Conservation (phyloP, 2,888 invertebrate genomes). For the Drosophila prolongata region DNA sequence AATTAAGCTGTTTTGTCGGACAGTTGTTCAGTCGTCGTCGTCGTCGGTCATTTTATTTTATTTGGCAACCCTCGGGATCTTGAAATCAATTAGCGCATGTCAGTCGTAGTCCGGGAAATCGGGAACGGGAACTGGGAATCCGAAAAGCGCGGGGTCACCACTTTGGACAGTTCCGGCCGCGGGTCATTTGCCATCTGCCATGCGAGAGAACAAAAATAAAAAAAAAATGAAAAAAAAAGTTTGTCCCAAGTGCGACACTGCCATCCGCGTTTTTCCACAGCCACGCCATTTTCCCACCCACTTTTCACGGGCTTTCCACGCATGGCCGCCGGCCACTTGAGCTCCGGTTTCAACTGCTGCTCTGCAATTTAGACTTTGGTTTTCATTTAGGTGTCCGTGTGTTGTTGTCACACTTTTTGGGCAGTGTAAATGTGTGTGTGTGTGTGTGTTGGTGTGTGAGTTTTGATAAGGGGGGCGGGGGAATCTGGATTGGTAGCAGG, state of each 20-base stretch:
- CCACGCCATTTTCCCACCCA: slow-evolving; percentile 2
- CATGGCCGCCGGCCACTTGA: slow-evolving; percentile 33
- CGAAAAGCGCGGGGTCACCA: slow-evolving; percentile 47
- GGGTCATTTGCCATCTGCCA: slow-evolving; percentile 29
- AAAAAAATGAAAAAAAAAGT: slow-evolving; percentile 1
- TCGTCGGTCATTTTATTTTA: not conserved
- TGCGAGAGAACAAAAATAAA: slow-evolving; percentile 1
- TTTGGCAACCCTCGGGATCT: slow-evolving; percentile 43
- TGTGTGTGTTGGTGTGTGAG: too few relatives aligned
- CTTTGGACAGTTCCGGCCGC: slow-evolving; percentile 14
- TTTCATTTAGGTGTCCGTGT: slow-evolving; percentile 27
- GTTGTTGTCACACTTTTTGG: slow-evolving; percentile 15
- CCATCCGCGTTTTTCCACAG: slow-evolving; percentile 13
- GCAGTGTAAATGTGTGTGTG: not conserved
- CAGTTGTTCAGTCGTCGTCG: slow-evolving; percentile 25
- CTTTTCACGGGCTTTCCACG: slow-evolving; percentile 15
- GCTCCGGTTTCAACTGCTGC: slow-evolving; percentile 19
- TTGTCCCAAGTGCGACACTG: slow-evolving; percentile 34
- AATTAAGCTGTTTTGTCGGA: slow-evolving; percentile 60
- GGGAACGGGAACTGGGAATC: not conserved
- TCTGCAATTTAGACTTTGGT: slow-evolving; percentile 30
- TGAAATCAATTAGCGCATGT: slow-evolving; percentile 71
- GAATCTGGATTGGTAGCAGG: not conserved
- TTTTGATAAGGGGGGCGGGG: not conserved
- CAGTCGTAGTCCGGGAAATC: slow-evolving; percentile 13